phyloP scores from a whole-genome alignment of 1,140 invertebrate genomes.

The Panagrolaimus sp. region DNA sequence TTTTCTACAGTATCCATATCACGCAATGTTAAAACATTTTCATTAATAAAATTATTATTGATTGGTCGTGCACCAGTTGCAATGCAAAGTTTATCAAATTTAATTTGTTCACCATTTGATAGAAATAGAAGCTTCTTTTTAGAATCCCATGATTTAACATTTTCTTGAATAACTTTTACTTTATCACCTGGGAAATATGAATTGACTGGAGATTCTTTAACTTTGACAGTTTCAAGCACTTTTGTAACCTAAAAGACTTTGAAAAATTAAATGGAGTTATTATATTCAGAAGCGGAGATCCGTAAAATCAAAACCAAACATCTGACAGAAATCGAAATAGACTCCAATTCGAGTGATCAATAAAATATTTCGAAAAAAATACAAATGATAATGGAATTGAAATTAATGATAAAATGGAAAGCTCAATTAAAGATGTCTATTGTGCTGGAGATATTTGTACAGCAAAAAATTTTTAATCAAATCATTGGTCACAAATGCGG shows the following conservation, averaged over 20 bases:
- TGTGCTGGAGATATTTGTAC: constrained; percentile 89
- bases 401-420: constrained; percentile 80
- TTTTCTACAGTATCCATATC: constrained; percentile 29
- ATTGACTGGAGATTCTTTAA: not conserved
- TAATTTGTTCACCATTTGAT: constrained; percentile 1
- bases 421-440: constrained; percentile 73
- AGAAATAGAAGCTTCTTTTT: constrained; percentile 14
- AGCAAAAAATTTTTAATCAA: constrained; percentile 67
- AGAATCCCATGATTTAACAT: constrained; percentile 24
- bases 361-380: no score
- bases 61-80: constrained; percentile 29
- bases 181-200: not conserved
- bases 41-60: constrained; percentile 4
- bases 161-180: constrained; percentile 29
- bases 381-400: constrained; percentile 63
- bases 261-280: no score
- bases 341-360: no score
- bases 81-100: constrained; percentile 30
- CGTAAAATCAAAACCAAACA: no score
- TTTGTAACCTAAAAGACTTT: not conserved
- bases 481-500: constrained; percentile 63
- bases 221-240: not conserved
- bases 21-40: constrained; percentile 25
- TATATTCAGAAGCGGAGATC: no score
- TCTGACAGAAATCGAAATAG: no score